These are phyloP conservation scores for Hofmannophila pseudospretella DNA, from an alignment of 2,888 invertebrate species.

Conservation along the genomic window DNA sequence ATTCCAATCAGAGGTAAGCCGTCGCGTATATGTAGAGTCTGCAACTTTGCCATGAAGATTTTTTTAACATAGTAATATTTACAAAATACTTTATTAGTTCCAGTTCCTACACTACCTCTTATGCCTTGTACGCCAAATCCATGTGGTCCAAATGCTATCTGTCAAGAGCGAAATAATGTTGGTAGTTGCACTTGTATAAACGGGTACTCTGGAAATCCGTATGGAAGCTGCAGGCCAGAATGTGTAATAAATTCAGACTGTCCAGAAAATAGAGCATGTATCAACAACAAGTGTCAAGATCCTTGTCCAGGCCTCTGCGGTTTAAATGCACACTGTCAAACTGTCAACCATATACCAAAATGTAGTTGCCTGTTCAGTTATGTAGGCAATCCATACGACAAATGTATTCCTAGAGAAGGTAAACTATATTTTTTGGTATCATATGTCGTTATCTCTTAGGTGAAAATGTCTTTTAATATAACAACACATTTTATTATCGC, in stretches of 20 bases:
- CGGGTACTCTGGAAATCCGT: constrained; percentile 84
- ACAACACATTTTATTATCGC: too few relatives aligned
- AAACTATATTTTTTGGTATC: too few relatives aligned
- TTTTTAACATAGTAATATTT: too few relatives aligned
- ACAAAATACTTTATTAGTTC: constrained; percentile 21
- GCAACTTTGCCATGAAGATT: too few relatives aligned
- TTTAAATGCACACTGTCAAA: constrained; percentile 84
- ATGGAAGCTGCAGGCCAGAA: constrained; percentile 84
- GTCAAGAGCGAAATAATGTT: constrained; percentile 80
- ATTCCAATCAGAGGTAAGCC: constrained; percentile 49
- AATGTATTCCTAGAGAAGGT: constrained; percentile 57
- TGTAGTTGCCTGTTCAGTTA: constrained; percentile 83
- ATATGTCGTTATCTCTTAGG: too few relatives aligned
- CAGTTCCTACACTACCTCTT: constrained; percentile 31
- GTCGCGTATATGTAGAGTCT: background rate
- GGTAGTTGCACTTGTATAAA: constrained; percentile 84
- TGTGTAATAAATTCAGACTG: constrained; percentile 84
- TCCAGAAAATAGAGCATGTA: constrained; percentile 80
- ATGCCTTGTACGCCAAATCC: constrained; percentile 80
- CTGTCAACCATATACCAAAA: constrained; percentile 85
- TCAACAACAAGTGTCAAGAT: constrained; percentile 82
- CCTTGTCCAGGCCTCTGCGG: constrained; percentile 89
- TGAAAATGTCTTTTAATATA: too few relatives aligned
- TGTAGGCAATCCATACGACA: constrained; percentile 83
- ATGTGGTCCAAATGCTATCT: constrained; percentile 82